phyloP scores from a whole-genome alignment of 2,797 vertebrate species.

The Steatocranus sp. region DNA sequence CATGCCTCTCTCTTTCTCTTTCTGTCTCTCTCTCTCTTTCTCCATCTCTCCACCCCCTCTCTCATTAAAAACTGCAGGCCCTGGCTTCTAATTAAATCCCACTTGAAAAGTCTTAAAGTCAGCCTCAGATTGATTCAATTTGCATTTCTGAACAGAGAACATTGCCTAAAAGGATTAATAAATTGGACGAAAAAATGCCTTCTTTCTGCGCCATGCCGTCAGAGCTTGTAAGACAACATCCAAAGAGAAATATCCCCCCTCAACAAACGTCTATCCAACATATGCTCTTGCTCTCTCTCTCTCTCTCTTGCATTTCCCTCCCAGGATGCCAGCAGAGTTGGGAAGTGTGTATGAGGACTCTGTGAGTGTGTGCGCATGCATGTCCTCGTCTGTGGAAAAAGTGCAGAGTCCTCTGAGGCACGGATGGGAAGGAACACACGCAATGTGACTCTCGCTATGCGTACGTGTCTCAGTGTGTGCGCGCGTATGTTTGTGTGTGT shows the following conservation, averaged over 20 bases:
- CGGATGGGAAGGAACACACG: slow-evolving; percentile 56
- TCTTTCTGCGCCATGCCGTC: slow-evolving; percentile 70
- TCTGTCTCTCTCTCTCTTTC: slow-evolving; percentile 50
- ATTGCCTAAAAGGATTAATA: slow-evolving; percentile 84
- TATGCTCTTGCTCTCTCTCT: slow-evolving; percentile 64
- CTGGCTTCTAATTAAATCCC: slow-evolving; percentile 84
- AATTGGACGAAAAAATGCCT: slow-evolving; percentile 77
- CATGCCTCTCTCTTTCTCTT: slow-evolving; percentile 52
- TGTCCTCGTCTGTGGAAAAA: slow-evolving; percentile 57
- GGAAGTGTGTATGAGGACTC: slow-evolving; percentile 60
- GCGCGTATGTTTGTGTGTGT: slow-evolving; percentile 13
- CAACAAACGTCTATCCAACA: slow-evolving; percentile 68
- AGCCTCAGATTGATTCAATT: slow-evolving; percentile 85
- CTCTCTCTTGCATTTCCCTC: slow-evolving; percentile 62
- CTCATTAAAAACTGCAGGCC: slow-evolving; percentile 84
- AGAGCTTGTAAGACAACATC: slow-evolving; percentile 77
- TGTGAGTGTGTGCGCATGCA: slow-evolving; percentile 4
- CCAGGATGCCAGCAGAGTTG: slow-evolving; percentile 68
- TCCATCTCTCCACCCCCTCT: slow-evolving; percentile 78
- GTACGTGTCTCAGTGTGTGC: slow-evolving; percentile 1
- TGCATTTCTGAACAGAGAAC: slow-evolving; percentile 84
- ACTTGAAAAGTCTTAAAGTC: slow-evolving; percentile 86
- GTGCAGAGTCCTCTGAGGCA: slow-evolving; percentile 63
- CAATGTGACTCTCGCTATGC: slow-evolving; percentile 39
- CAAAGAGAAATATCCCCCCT: slow-evolving; percentile 62